Percentiles rank a stretch among this genome's conserved stretches.
Conservation (phyloP, 2,888 invertebrate species). For the Drosophila pegasa region DNA sequence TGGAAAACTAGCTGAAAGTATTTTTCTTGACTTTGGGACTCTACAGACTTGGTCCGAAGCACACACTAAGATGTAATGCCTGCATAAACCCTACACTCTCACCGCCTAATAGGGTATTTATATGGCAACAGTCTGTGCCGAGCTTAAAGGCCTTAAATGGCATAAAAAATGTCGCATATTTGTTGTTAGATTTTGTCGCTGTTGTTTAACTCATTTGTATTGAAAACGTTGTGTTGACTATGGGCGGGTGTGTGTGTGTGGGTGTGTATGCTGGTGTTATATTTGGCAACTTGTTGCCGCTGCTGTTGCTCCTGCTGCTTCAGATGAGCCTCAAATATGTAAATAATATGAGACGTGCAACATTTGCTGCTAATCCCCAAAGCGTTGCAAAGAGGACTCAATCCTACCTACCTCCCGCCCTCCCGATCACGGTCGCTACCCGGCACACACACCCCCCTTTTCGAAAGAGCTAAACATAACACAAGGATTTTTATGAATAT, state of each 20-base stretch:
- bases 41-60: no score
- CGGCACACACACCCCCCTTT: no score
- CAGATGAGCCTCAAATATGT: slow-evolving; percentile 57
- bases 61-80: no score
- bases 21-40: no score
- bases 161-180: slow-evolving; percentile 45
- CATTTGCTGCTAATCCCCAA: slow-evolving; percentile 61
- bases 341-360: slow-evolving; percentile 62
- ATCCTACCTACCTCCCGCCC: no score
- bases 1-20: no score
- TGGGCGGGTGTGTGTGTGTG: slow-evolving; percentile 17
- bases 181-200: slow-evolving; percentile 33
- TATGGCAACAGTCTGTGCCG: slow-evolving; percentile 1
- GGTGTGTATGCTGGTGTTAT: neutral
- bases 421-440: no score
- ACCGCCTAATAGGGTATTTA: neutral
- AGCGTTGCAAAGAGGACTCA: slow-evolving; percentile 18
- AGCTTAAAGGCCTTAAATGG: slow-evolving; percentile 40
- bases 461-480: slow-evolving; percentile 10
- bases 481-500: slow-evolving; percentile 60
- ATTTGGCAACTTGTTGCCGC: slow-evolving; percentile 56
- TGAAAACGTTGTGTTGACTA: slow-evolving; percentile 46
- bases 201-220: slow-evolving; percentile 59
- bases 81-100: neutral
- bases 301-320: slow-evolving; percentile 40